phyloP scores from a whole-genome alignment of 2,797 vertebrate genomes.

The Pogoniulus pusillus region DNA sequence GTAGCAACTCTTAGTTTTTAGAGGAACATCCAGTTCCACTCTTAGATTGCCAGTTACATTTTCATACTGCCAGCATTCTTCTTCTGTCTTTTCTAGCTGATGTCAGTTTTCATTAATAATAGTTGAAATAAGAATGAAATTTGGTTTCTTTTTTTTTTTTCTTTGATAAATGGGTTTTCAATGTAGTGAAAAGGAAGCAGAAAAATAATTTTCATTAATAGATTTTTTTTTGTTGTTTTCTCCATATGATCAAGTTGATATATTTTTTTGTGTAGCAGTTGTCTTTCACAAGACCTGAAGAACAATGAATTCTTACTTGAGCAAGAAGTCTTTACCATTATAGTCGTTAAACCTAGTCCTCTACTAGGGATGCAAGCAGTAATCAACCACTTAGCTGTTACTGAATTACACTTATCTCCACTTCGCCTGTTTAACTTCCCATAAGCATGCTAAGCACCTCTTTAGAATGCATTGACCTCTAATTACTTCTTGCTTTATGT shows the following conservation, averaged over 20 bases:
- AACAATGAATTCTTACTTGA: neutral
- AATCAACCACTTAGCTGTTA: constrained; percentile 48
- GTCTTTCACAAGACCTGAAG: neutral
- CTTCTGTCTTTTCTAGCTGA: neutral
- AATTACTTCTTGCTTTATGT: constrained; percentile 57
- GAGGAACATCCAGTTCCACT: neutral
- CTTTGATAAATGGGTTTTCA: neutral
- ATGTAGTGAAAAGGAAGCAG: neutral
- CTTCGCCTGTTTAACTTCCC: constrained; percentile 39
- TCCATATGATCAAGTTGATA: neutral
- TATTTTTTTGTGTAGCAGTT: neutral
- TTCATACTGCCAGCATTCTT: neutral
- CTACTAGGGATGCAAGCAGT: constrained; percentile 5
- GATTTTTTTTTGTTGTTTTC: neutral
- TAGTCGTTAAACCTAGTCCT: neutral
- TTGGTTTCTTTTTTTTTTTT: neutral
- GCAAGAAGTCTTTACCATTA: neutral
- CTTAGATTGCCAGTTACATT: neutral
- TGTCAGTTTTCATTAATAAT: neutral
- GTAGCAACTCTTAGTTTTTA: neutral
- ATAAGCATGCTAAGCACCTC: constrained; percentile 56
- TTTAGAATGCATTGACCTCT: constrained; percentile 61
- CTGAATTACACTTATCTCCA: constrained; percentile 48
- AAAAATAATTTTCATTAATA: neutral
- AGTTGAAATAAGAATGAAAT: neutral